A percentile compares a stretch with the other conserved stretches of the same genome.
These are phyloP conservation scores for Henricia sp. DNA, from an alignment of 53 echinoderm and acorn worm species.

Conservation along the genomic window DNA sequence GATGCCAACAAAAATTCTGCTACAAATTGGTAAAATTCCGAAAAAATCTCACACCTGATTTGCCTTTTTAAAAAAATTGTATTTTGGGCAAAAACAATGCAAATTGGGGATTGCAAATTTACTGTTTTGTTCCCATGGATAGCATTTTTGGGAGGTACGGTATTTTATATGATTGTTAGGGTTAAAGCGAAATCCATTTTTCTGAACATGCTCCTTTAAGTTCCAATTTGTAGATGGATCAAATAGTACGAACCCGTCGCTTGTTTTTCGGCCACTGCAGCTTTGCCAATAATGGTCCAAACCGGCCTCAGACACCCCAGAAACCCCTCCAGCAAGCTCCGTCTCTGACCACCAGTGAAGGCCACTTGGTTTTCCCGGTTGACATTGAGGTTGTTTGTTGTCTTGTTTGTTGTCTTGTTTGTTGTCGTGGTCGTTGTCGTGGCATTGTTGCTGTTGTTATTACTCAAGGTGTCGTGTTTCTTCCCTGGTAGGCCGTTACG, in stretches of 20 bases:
- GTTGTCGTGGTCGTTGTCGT: slow-evolving; percentile 29
- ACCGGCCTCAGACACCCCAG: slow-evolving; percentile 96
- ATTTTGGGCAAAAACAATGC: too few species aligned
- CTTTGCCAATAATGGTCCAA: slow-evolving; percentile 93
- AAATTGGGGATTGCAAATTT: too few species aligned
- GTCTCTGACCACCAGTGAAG: slow-evolving; percentile 80
- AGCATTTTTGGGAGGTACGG: too few species aligned
- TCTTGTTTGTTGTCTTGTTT: background rate
- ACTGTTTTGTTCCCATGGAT: too few species aligned
- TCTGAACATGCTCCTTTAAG: too few species aligned
- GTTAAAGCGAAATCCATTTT: too few species aligned
- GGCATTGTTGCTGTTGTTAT: slow-evolving; percentile 86
- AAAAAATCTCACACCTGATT: too few species aligned
- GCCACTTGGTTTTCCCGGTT: slow-evolving; percentile 73
- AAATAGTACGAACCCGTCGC: slow-evolving; percentile 48
- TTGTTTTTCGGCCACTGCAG: slow-evolving; percentile 79
- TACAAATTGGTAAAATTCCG: too few species aligned
- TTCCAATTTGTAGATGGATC: too few species aligned
- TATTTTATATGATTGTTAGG: too few species aligned
- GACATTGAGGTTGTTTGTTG: slow-evolving; percentile 36
- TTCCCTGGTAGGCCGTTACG: slow-evolving; percentile 82
- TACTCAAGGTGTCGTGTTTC: slow-evolving; percentile 70
- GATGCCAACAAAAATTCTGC: too few species aligned
- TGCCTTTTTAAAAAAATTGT: too few species aligned
- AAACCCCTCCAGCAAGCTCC: slow-evolving; percentile 88